phyloP scores from a whole-genome alignment of 1,140 invertebrate genomes.

The Callitettix versicolor region DNA sequence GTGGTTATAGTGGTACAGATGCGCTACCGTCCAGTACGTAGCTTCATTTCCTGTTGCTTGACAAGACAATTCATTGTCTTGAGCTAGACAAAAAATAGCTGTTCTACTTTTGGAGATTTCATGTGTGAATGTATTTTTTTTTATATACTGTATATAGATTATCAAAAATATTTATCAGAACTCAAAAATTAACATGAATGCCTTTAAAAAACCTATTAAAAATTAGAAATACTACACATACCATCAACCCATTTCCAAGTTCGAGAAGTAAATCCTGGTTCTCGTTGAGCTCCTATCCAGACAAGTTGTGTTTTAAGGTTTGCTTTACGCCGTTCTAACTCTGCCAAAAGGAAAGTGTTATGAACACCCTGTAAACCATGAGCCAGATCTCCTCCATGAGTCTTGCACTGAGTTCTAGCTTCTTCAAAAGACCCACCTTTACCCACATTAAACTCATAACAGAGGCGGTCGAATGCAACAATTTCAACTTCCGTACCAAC shows the following conservation, averaged over 20 bases:
- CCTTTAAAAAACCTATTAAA: constrained; percentile 3
- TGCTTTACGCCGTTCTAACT: constrained; percentile 66
- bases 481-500: constrained; percentile 62
- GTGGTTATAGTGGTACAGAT: no score
- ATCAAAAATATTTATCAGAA: no score
- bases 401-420: constrained; percentile 59
- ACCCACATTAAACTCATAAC: constrained; percentile 76
- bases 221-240: no score
- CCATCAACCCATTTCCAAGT: constrained; percentile 87
- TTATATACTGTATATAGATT: no score
- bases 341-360: constrained; percentile 57
- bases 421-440: constrained; percentile 71
- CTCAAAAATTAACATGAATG: no score
- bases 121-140: no score
- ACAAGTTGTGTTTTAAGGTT: constrained; percentile 73
- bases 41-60: no score
- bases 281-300: constrained; percentile 84
- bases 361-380: constrained; percentile 46
- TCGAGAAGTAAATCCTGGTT: constrained; percentile 65
- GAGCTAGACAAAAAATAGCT: no score
- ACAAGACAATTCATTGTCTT: no score
- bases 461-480: constrained; percentile 70
- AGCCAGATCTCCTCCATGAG: constrained; percentile 64
- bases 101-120: no score
- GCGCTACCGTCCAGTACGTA: no score